Base-by-base conservation (phyloP, 2,888 invertebrate species). In the Volucella inflata region DNA sequence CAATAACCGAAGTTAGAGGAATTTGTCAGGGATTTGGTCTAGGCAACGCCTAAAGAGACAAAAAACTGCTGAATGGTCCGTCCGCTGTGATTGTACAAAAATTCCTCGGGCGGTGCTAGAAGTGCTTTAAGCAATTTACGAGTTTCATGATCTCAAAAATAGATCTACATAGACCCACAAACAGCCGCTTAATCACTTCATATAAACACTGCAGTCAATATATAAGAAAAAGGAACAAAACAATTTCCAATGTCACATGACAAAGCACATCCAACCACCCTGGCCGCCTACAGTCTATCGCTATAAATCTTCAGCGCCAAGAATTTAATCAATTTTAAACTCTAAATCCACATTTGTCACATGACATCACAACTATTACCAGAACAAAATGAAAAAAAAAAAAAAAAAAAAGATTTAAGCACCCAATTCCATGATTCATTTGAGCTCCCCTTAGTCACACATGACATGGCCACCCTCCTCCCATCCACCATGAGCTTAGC, bases 321-420 rank as follows among this genome's bases (percentile, higher is more conserved):
- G 67, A 60, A 65, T 57, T 48, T 51, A 70, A 75, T 65, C 70
- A 75, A 80, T 57, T 40, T 65, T 53, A 14, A 70, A 40, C 50
- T 48, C 70, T n/a, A 68, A 55, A 53, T 17, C 30, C 55, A 70
- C 75, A 76, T 64, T 72, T 85, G 76, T 85, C 72, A 81, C 57
- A 65, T 72, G 57, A 68, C 76, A 60, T 44, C 59, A 67, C 72
- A 78, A 79, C 68, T 79, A 76, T 81, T 80, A 21, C 21, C 21
- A 21, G 3, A 21, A 21, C 2, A 55, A 48, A 60, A 83, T 51
- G 48, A 67, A 46, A 21, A 21, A 21, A 55, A 48, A 60, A 83
- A 59, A 48, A 67, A 46, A 57, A 17, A 14, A n/a, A 44, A 3
- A 38, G 12, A 57, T 46, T 42, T 8, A 53, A 21, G 16, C 44